A percentile compares a stretch with the other conserved stretches of the same genome.
These are phyloP conservation scores for Cryptocephalus primarius DNA, from an alignment of 2,888 invertebrate species.

Conservation along the genomic window DNA sequence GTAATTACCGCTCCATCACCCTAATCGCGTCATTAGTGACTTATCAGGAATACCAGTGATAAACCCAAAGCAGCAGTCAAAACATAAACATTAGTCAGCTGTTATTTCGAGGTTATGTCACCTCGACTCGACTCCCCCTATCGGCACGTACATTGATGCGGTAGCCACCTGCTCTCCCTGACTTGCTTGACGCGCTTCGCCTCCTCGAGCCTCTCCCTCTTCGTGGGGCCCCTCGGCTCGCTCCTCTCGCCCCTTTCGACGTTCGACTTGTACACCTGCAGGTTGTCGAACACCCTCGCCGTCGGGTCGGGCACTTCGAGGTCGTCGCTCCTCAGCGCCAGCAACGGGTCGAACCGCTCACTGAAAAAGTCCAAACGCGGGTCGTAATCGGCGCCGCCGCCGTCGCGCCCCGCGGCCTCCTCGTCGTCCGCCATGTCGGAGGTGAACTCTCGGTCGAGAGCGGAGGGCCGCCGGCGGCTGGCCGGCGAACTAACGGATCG, in stretches of 20 bases:
- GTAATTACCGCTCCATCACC: too few species aligned
- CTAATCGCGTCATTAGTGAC: too few species aligned
- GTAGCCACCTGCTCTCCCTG: slow-evolving; percentile 36
- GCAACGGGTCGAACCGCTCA: slow-evolving; percentile 55
- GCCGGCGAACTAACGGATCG: too few species aligned
- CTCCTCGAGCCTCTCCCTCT: not conserved
- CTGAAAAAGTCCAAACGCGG: slow-evolving; percentile 45
- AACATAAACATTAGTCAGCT: too few species aligned
- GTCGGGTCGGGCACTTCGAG: slow-evolving; percentile 43
- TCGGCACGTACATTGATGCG: slow-evolving; percentile 38
- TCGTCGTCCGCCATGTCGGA: too few species aligned
- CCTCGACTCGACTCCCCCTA: not conserved
- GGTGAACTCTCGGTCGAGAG: not conserved
- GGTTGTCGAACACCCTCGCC: slow-evolving; percentile 57
- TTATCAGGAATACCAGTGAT: too few species aligned
- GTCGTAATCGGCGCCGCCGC: slow-evolving; percentile 21
- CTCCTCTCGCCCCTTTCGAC: not conserved
- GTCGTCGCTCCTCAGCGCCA: slow-evolving; percentile 52
- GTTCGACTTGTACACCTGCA: slow-evolving; percentile 48
- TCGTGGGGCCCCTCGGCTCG: not conserved
- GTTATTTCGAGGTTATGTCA: slow-evolving; percentile 7
- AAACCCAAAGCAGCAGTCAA: too few species aligned
- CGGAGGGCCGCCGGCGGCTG: too few species aligned
- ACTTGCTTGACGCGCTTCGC: slow-evolving; percentile 4
- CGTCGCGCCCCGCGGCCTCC: slow-evolving; percentile 7